Conservation (phyloP, 2,113 vertebrate species). For the Martes martes region DNA sequence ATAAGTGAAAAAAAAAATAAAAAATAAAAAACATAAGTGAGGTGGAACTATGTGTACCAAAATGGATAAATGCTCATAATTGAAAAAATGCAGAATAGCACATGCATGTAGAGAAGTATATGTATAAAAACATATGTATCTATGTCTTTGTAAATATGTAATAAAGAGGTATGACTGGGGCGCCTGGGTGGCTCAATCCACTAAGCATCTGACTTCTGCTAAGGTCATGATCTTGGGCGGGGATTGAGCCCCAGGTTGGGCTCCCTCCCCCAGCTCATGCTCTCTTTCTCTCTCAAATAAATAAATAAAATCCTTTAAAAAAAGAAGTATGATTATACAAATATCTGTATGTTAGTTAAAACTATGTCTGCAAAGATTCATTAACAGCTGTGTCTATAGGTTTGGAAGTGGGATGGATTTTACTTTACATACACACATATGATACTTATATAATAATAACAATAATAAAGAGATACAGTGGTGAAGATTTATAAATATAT, state of each 20-base stretch:
- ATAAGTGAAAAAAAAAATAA: background rate
- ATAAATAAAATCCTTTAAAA: background rate
- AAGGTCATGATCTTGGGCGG: background rate
- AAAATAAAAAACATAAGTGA: background rate
- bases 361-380: background rate
- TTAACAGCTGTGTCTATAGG: background rate
- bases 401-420: background rate
- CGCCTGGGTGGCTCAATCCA: background rate
- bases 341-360: slow-evolving; percentile 22
- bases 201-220: background rate
- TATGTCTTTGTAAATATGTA: background rate
- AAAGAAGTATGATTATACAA: background rate
- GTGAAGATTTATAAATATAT: slow-evolving; percentile 21
- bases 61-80: background rate
- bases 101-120: background rate
- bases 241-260: background rate
- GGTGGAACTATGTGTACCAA: background rate
- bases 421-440: background rate
- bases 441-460: background rate
- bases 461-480: slow-evolving; percentile 2
- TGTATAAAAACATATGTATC: background rate
- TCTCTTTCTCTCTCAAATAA: background rate
- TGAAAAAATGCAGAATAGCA: background rate
- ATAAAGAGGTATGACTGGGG: background rate
- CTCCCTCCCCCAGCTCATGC: background rate